Conservation (phyloP, 2,113 vertebrate genomes). For the Menidia beryllina region DNA sequence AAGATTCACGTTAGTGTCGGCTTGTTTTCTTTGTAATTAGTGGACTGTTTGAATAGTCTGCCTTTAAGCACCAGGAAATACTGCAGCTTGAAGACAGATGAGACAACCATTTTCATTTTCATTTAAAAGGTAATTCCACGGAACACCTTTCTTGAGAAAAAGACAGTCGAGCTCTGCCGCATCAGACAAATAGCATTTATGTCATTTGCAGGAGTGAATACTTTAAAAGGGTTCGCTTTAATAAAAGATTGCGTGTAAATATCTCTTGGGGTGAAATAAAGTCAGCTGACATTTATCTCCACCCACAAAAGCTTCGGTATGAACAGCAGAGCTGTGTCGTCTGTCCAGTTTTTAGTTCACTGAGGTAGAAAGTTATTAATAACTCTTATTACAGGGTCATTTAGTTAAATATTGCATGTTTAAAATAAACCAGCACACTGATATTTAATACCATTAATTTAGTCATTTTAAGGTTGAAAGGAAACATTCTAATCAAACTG, state of each 20-base stretch:
- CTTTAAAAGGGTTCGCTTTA: constrained; percentile 20
- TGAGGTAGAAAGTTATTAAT: constrained; percentile 53
- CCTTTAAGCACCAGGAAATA: constrained; percentile 19
- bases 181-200: constrained; percentile 8
- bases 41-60: constrained; percentile 1
- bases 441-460: background rate
- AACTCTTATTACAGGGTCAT: background rate
- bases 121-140: constrained; percentile 2
- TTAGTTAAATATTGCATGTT: background rate
- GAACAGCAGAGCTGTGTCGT: constrained; percentile 14
- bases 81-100: background rate
- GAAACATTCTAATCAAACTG: no score
- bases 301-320: constrained; percentile 22
- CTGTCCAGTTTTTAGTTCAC: constrained; percentile 46
- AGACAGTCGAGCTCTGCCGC: background rate
- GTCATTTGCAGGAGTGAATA: constrained; percentile 15
- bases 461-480: background rate
- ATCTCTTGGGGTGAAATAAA: constrained; percentile 29
- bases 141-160: background rate
- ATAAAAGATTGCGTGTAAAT: constrained; percentile 21
- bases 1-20: no score
- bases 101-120: constrained; percentile 7
- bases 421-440: background rate
- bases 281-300: background rate
- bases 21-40: background rate